Evolutionary conservation across 2,888 invertebrate species (phyloP).

Genomic region (Eucera pruinosa): DNA sequence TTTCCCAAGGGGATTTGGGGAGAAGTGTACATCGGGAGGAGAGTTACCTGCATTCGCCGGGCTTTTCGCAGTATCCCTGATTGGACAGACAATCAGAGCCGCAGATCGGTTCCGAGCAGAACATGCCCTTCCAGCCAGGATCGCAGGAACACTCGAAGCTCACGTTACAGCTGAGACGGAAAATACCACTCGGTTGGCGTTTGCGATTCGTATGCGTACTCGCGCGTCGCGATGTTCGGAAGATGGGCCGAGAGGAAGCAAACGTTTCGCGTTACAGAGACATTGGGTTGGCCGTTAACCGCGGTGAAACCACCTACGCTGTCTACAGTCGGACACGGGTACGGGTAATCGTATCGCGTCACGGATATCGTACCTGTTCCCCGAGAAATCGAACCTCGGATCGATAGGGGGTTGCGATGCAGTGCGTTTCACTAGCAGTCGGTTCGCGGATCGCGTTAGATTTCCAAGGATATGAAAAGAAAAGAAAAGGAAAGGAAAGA

Average conservation of each 20-base stretch:
- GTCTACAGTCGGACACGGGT: too few relatives aligned
- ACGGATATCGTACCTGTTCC: constrained; percentile 1
- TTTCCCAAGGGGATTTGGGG: not conserved
- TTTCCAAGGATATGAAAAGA: not conserved
- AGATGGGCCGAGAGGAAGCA: constrained; percentile 6
- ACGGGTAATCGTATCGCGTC: not conserved
- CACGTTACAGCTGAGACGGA: constrained; percentile 88
- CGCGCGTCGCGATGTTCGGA: constrained; percentile 25
- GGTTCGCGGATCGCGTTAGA: not conserved
- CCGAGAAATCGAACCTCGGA: constrained; percentile 9
- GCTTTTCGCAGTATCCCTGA: constrained; percentile 93
- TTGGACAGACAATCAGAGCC: constrained; percentile 93
- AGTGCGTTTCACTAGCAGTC: not conserved
- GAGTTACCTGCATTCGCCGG: constrained; percentile 90
- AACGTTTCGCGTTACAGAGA: constrained; percentile 55
- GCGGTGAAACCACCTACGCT: constrained; percentile 63
- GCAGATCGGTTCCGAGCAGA: constrained; percentile 95
- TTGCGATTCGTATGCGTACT: constrained; percentile 26
- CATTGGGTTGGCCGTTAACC: constrained; percentile 50
- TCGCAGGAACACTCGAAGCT: constrained; percentile 95
- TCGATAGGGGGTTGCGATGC: not conserved
- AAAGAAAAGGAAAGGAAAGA: not conserved
- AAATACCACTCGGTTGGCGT: constrained; percentile 50
- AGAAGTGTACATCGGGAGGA: too few relatives aligned
- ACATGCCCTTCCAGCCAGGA: constrained; percentile 94